phyloP scores from a whole-genome alignment of 2,797 vertebrate species.

The Enteromius trimaculatus region DNA sequence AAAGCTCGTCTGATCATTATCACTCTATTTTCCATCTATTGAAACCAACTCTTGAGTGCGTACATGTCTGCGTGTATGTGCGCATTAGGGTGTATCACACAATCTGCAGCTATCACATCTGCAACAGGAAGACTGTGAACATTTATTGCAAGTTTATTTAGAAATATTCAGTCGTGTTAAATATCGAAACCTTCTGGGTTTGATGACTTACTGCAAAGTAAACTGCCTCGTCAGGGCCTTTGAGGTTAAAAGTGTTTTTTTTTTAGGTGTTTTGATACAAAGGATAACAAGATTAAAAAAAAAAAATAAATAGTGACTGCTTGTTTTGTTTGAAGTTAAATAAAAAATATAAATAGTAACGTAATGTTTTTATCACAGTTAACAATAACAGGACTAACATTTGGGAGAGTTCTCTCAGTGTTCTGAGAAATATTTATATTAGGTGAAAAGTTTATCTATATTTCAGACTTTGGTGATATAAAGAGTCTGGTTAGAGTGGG shows the following conservation, averaged over 20 bases:
- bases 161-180: background rate
- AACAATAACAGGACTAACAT: background rate
- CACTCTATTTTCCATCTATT: constrained; percentile 57
- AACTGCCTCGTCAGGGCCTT: background rate
- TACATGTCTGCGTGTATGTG: constrained; percentile 21
- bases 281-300: background rate
- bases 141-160: background rate
- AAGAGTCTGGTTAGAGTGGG: constrained; percentile 50
- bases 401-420: too few species aligned
- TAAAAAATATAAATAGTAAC: background rate
- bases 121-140: constrained; percentile 46
- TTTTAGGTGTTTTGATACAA: background rate
- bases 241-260: background rate
- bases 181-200: background rate
- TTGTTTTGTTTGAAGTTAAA: background rate
- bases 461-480: constrained; percentile 30
- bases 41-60: constrained; percentile 50
- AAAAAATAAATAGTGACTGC: too few species aligned
- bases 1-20: constrained; percentile 56
- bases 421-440: background rate
- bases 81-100: constrained; percentile 35
- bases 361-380: background rate
- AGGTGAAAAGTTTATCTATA: background rate
- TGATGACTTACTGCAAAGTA: background rate
- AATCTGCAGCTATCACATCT: constrained; percentile 50